These are phyloP conservation scores for Ganaspis sp. DNA, from an alignment of 1,140 invertebrate genomes.

Conservation along the genomic window DNA sequence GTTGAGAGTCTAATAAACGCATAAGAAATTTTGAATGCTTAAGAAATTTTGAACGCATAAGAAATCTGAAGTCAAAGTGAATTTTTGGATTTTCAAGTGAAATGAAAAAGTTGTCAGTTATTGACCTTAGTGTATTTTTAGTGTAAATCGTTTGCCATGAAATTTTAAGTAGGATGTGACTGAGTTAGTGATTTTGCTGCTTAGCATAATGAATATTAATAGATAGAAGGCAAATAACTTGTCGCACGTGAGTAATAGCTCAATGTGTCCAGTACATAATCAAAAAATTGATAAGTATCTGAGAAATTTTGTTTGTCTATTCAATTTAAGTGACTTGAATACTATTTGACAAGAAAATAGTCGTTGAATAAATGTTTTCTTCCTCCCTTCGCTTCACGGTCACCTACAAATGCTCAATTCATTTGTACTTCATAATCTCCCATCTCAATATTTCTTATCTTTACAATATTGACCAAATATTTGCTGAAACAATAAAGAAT, in stretches of 20 bases:
- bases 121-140: conserved; percentile 1
- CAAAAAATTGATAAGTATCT: no score
- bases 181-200: neutral
- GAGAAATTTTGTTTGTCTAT: no score
- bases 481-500: no score
- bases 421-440: no score
- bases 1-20: no score
- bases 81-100: no score
- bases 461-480: no score
- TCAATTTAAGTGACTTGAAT: neutral
- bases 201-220: conserved; percentile 14
- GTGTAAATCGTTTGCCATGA: neutral
- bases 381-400: conserved; percentile 20
- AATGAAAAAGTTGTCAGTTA: neutral
- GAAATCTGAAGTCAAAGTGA: no score
- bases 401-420: neutral
- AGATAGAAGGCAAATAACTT: neutral
- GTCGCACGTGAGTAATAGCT: neutral
- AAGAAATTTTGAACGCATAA: no score
- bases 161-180: conserved; percentile 22
- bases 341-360: neutral
- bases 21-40: no score
- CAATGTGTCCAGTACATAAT: neutral
- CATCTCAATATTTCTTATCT: no score
- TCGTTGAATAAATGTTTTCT: neutral